Evolutionary conservation across 2,797 vertebrate genomes (phyloP).

Genomic region (Dendrocincla tyrannina): DNA sequence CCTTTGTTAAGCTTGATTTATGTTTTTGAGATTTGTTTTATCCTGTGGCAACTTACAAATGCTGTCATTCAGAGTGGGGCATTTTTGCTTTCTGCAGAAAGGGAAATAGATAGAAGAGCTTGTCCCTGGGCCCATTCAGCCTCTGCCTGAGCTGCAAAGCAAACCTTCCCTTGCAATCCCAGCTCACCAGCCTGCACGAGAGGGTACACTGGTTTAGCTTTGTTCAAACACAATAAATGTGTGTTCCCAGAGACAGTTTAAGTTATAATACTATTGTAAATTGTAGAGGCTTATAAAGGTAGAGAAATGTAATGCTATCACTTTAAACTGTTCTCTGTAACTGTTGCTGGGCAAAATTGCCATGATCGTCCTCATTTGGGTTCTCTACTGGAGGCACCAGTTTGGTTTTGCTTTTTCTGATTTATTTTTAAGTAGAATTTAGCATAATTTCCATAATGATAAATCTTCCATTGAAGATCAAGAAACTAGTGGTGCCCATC

Average conservation of each 20-base stretch:
- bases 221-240: neutral
- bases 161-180: neutral
- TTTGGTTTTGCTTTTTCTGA: neutral
- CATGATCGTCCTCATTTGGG: fast-evolving
- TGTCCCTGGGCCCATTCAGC: neutral
- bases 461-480: neutral
- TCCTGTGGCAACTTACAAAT: neutral
- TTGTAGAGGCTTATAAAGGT: neutral
- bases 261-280: neutral
- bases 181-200: fast-evolving
- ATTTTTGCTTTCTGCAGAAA: neutral
- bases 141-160: neutral
- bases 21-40: slow-evolving; percentile 10
- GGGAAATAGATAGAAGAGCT: neutral
- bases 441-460: neutral
- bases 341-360: neutral
- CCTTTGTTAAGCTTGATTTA: slow-evolving; percentile 38
- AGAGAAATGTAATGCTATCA: neutral
- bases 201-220: neutral
- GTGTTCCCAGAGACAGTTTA: neutral
- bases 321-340: neutral
- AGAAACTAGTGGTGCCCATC: neutral
- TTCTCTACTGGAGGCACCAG: neutral
- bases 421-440: neutral
- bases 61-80: neutral